Evolutionary conservation across 2,113 vertebrate genomes (phyloP).

Genomic region (Lophius piscatorius): DNA sequence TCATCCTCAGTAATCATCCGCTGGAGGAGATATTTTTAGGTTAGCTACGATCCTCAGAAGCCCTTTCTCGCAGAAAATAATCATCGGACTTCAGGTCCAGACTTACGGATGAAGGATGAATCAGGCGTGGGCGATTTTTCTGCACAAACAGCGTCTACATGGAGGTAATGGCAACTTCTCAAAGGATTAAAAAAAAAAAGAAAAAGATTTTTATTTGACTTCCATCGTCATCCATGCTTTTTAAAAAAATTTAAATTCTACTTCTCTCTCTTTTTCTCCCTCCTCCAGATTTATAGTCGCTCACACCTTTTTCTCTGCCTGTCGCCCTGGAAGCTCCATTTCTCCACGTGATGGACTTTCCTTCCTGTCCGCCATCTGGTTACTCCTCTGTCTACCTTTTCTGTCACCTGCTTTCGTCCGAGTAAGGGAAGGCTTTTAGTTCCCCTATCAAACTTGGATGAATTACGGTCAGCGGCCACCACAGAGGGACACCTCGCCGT

Average conservation of each 20-base stretch:
- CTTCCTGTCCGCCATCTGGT: constrained; percentile 22
- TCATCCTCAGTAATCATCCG: constrained; percentile 37
- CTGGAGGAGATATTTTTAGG: constrained; percentile 12
- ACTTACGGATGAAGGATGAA: constrained; percentile 21
- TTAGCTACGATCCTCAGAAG: constrained; percentile 14
- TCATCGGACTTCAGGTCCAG: constrained; percentile 7
- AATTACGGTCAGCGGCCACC: constrained; percentile 64
- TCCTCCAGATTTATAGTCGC: constrained; percentile 45
- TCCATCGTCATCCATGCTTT: constrained; percentile 57
- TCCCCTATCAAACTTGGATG: constrained; percentile 69
- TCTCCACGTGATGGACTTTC: constrained; percentile 22
- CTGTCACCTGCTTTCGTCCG: constrained; percentile 55
- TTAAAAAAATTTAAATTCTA: constrained; percentile 51
- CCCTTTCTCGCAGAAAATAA: constrained; percentile 12
- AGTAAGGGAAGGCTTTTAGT: constrained; percentile 68
- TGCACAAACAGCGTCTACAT: constrained; percentile 24
- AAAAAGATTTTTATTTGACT: constrained; percentile 35
- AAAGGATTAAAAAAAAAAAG: constrained; percentile 1
- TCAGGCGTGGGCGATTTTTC: constrained; percentile 28
- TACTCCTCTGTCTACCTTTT: constrained; percentile 16
- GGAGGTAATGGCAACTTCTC: constrained; percentile 23
- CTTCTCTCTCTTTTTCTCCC: constrained; percentile 23
- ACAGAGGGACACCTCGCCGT: constrained; percentile 54
- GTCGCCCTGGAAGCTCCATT: constrained; percentile 34
- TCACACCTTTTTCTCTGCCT: constrained; percentile 41